Base-by-base conservation (phyloP, 2,888 invertebrate genomes). In the Atrina japonica region DNA sequence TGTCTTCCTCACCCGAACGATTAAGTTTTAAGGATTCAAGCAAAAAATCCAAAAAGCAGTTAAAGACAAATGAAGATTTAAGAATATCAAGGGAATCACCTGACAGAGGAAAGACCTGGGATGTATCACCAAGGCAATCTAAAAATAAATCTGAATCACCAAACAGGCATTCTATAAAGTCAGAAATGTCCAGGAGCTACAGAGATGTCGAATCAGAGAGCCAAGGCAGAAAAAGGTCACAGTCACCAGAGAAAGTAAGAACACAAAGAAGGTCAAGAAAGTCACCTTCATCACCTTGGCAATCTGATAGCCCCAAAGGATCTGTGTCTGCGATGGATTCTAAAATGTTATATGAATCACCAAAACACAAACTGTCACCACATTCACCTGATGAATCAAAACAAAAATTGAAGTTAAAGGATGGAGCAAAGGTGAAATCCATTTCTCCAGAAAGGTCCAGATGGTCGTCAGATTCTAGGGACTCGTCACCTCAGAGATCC, bases 231-330 rank as follows among this genome's bases (percentile, higher is more conserved):
- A 47, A 21, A 7, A 14, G 47, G 21, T 47, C 47, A 7, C 7
- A 18, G 18, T 47, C 47, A 14, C 47, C 47, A 18, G 18, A 18
- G 18, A 21, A 16, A 16, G 6, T n/a, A 7, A 47, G 21, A 16
- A 14, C 18, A 21, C 21, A 7, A 7, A 47, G 16, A 47, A 47
- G n/a, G 27, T 41, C 43, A 0, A 59, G 59, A 9, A 59, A 25
- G 23, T 59, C 45, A 23, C 41, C 40, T 27, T 59, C 59, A 59
- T 11, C 41, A 3, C 59, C 47, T 16, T 14, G 21, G 47, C 7
- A 21, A 7, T 47, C 47, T 14, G 11, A 14, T 7, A 47, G 47
- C 7, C n/a, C n/a, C 7, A 16, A 7, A 14, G 21, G 11, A 16
- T 47, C 47, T 18, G 47, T n/a, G 7, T 16, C 47, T 18, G 18